A percentile compares a stretch with the other conserved stretches of the same genome.
Evolutionary conservation across 2,113 vertebrate species (phyloP).

Genomic region (Pedetes capensis): DNA sequence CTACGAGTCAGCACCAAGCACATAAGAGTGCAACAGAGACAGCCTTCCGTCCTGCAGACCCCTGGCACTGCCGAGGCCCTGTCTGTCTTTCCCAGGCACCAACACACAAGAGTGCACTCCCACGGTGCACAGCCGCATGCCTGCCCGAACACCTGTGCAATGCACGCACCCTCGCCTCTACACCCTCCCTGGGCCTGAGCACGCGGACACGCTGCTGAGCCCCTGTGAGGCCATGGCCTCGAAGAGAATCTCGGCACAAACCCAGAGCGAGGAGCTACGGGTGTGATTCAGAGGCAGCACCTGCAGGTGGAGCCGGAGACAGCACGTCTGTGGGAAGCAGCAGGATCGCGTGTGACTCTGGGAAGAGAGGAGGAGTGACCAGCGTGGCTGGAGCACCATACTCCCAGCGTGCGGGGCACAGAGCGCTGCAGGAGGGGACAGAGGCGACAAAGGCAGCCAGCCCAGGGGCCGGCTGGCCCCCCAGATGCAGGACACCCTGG

Average conservation of each 20-base stretch:
- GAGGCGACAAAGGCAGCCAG: background rate
- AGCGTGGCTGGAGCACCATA: accelerated
- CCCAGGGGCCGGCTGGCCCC: too few relatives aligned
- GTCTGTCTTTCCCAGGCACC: too few relatives aligned
- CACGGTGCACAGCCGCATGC: background rate
- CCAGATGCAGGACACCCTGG: too few relatives aligned
- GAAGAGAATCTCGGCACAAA: background rate
- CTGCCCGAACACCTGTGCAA: background rate
- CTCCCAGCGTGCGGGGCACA: accelerated
- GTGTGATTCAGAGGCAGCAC: background rate
- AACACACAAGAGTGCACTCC: too few relatives aligned
- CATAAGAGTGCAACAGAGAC: too few relatives aligned
- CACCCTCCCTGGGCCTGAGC: background rate
- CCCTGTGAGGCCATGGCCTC: background rate
- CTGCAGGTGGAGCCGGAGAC: background rate
- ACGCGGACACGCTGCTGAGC: background rate
- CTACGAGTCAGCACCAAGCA: accelerated
- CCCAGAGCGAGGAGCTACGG: accelerated
- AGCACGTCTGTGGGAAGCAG: accelerated
- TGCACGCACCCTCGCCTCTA: background rate
- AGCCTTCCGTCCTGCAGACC: too few relatives aligned
- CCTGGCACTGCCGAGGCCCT: too few relatives aligned
- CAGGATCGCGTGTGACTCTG: background rate
- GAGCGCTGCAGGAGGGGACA: background rate
- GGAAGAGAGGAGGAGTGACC: background rate